Percentiles rank a stretch among this genome's conserved stretches.
These are phyloP conservation scores for Epinephelus moara DNA, from an alignment of 2,113 vertebrate genomes.

Conservation along the genomic window DNA sequence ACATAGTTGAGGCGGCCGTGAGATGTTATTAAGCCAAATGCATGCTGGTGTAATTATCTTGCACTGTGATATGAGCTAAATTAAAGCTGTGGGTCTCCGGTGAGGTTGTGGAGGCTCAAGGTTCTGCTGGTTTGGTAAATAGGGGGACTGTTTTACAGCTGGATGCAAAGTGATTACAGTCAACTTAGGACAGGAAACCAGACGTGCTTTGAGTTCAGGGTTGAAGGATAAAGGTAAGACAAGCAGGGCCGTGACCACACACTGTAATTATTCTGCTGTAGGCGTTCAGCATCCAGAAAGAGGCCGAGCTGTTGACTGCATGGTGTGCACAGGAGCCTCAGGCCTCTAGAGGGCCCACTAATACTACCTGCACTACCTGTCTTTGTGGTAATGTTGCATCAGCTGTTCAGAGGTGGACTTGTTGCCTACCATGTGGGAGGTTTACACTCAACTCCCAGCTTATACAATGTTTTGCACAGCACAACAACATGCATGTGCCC, in stretches of 20 bases:
- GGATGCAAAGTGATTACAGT: background rate
- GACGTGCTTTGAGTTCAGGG: background rate
- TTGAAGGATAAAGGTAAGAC: conserved; percentile 3
- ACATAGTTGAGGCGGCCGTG: background rate
- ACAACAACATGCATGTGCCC: background rate
- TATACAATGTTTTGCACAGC: background rate
- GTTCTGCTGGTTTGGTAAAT: background rate
- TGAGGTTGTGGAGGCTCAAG: background rate
- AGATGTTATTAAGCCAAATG: background rate
- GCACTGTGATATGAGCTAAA: background rate
- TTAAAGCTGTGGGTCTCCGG: background rate
- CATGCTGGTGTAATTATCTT: background rate
- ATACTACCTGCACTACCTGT: conserved; percentile 42
- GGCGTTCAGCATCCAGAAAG: background rate
- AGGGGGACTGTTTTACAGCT: conserved; percentile 2
- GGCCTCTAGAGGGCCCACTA: conserved; percentile 72
- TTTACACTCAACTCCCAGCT: background rate
- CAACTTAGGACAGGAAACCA: conserved; percentile 15
- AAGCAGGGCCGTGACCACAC: conserved; percentile 19
- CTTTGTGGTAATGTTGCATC: conserved; percentile 17
- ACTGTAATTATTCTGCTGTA: background rate
- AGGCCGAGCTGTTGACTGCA: background rate
- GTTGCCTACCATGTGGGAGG: background rate
- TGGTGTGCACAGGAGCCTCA: background rate
- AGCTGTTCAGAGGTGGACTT: conserved; percentile 2